phyloP scores from a whole-genome alignment of 2,888 invertebrate species.

The Drosophila anceps region DNA sequence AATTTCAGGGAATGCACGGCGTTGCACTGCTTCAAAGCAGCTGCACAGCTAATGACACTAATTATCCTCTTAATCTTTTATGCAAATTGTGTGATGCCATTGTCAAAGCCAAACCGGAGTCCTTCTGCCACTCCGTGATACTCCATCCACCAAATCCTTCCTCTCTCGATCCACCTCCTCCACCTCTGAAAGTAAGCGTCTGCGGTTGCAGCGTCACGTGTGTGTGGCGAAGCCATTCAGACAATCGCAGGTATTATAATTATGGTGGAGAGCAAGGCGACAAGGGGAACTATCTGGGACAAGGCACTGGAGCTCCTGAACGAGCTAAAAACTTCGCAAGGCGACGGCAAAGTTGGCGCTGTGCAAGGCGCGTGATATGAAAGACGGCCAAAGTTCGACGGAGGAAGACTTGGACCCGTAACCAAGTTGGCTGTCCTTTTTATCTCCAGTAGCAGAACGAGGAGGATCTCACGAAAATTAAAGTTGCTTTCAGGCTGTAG shows the following conservation, averaged over 20 bases:
- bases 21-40: conserved; percentile 43
- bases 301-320: conserved; percentile 33
- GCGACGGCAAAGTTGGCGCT: conserved; percentile 66
- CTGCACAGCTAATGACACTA: conserved; percentile 73
- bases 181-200: conserved; percentile 16
- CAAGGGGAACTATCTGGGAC: conserved; percentile 12
- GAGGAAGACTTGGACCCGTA: conserved; percentile 30
- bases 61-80: conserved; percentile 77
- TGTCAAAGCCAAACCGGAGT: conserved; percentile 42
- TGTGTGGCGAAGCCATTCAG: conserved; percentile 67
- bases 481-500: conserved; percentile 30
- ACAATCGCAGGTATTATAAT: conserved; percentile 78
- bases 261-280: conserved; percentile 39
- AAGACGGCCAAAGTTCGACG: conserved; percentile 72
- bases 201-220: conserved; percentile 71
- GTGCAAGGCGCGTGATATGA: conserved; percentile 70
- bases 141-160: neutral
- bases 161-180: neutral
- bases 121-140: conserved; percentile 11
- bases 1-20: conserved; percentile 33
- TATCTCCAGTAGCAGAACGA: conserved; percentile 28
- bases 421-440: conserved; percentile 30
- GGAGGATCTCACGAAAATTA: conserved; percentile 24
- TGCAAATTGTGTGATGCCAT: conserved; percentile 67
- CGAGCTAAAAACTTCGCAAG: conserved; percentile 55